Evolutionary conservation across 2,113 vertebrate species (phyloP), one percentile per base, ranked within the genome.

Genomic region (Crotophaga sulcirostris): DNA sequence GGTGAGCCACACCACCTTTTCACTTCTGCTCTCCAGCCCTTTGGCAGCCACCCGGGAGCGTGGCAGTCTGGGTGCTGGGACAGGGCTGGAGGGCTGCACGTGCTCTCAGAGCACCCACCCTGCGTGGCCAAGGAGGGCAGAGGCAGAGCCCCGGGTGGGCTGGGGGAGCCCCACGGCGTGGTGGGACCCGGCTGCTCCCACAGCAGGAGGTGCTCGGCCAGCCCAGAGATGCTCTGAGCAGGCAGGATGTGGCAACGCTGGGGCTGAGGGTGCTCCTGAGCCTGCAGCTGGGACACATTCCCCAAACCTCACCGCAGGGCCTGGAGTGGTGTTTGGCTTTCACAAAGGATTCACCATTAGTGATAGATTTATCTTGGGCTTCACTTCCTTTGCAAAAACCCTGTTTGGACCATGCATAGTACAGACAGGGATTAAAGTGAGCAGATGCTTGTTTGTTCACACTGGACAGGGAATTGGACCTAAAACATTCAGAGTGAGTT

Each of bases 201-300:
- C 40, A 31, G 34, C 0, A 0, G 23, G 3, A 17, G 4, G 55
- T 13, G 4, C 58, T 36, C 16, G 16, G 58, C 31, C 87, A 26
- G 51, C 72, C 56, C 2, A 1, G 75, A 86, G 34, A 10, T 1
- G 5, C n/a, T 4, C 1, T 14, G 42, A 21, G 44, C 0, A 3
- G 66, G 72, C 42, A 36, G 24, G 67, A 49, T 8, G 25, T 0
- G 2, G 52, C 38, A 21, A 51, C 1, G 10, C n/a, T 5, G 54
- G 42, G 73, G 66, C 42, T 6, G 34, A 42, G 54, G 72, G 10
- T 49, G 23, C 51, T 56, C 33, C 75, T 5, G 49, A 83, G 62
- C 42, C 66, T 17, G 45, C 45, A 31, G 58, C 45, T 54, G 89
- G 44, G 67, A 70, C 16, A 47, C 9, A 3, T 68, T 19, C 31